Base-by-base conservation (phyloP, 2,888 invertebrate genomes). In the Himalopsyche japonica region DNA sequence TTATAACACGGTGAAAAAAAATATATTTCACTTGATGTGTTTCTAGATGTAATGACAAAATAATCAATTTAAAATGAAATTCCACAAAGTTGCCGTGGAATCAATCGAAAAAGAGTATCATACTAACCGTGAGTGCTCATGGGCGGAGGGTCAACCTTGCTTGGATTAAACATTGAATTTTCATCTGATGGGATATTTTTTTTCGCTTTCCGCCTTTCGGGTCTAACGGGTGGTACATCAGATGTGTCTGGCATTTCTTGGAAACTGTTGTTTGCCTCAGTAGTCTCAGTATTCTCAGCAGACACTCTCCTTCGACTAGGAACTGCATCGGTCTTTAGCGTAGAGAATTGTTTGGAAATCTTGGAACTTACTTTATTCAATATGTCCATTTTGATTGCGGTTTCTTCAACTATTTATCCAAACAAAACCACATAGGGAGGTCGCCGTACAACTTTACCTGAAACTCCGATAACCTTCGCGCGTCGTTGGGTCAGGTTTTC, bases 261-360 rank as follows among this genome's bases (percentile, higher is more conserved):
- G 20, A 47, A 24, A 15, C 24, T 48, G 12, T 43, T 30, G 32
- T 77, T 79, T 24, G n/a, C 57, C 20, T 57, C 64, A 49, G 15
- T 80, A 64, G n/a, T 37, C 20, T 57, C 64, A 49, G 15, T 80
- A 64, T 78, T 83, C 70, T 70, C 70, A 70, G 24, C 15, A 27
- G 15, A 83, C 20, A 84, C 87, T 81, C 87, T 86, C n/a, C 88
- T 88, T 32, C 87, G 87, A 57, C 87, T 87, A 80, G 88, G 88
- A 37, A 87, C 86, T 20, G 88, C 88, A 84, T 88, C 88, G 12
- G 88, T 88, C 32, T 83, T 84, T 77, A 88, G 76, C 24, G 85
- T 78, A 49, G 81, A 81, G 34, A 78, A 78, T 8, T 78, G 43
- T 24, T 37, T 43, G 8, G 79, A 76, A 48, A 81, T 47, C 57